A percentile compares a stretch with the other conserved stretches of the same genome.
Conservation (phyloP, 2,888 invertebrate genomes). For the Geotrupes spiniger region DNA sequence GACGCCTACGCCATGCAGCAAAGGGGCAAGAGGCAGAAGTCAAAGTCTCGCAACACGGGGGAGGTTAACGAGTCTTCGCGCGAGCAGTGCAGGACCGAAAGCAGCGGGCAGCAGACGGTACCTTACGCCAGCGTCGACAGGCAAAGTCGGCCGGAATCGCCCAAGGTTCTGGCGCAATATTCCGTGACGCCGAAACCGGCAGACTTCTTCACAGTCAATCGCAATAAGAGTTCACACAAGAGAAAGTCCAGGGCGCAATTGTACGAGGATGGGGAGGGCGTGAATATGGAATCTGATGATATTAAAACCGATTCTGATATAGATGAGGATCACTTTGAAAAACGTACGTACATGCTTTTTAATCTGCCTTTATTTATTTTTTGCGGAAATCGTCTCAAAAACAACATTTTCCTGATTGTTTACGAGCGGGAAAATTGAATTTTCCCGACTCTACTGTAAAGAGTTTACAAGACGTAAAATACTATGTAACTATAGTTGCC, state of each 20-base stretch:
- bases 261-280: neutral
- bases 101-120: too few relatives aligned
- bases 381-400: neutral
- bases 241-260: neutral
- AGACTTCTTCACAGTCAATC: conserved; percentile 14
- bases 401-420: too few relatives aligned
- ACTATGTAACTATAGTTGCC: too few relatives aligned
- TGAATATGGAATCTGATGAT: conserved; percentile 16
- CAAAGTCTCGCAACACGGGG: neutral
- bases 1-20: neutral
- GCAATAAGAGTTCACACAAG: conserved; percentile 6
- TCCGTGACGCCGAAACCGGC: conserved; percentile 8
- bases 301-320: conserved; percentile 21
- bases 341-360: conserved; percentile 1
- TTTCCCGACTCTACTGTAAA: too few relatives aligned
- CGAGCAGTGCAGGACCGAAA: neutral
- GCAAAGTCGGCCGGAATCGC: neutral
- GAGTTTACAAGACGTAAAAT: too few relatives aligned
- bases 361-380: neutral
- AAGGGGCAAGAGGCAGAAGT: neutral
- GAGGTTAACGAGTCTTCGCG: neutral
- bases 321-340: conserved; percentile 19
- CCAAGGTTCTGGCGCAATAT: conserved; percentile 7
- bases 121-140: neutral
- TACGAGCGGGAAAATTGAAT: too few relatives aligned